phyloP scores from a whole-genome alignment of 2,888 invertebrate genomes.

The Diarsia rubi region DNA sequence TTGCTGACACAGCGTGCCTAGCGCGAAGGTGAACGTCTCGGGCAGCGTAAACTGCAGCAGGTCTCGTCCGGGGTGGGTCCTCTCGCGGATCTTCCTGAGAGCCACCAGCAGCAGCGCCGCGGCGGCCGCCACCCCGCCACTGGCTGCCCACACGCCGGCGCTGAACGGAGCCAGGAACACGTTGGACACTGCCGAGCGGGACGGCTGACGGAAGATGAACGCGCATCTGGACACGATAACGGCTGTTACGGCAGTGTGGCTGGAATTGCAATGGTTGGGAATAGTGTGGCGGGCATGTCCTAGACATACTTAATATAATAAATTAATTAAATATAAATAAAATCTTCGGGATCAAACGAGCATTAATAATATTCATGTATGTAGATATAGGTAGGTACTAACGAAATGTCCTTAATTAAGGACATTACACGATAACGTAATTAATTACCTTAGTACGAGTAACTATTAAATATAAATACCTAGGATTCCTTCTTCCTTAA shows the following conservation, averaged over 20 bases:
- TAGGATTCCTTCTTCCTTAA: neutral
- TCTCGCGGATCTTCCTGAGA: slow-evolving; percentile 45
- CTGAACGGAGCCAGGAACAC: slow-evolving; percentile 92
- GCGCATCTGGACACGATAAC: slow-evolving; percentile 80
- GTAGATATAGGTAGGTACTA: too few relatives aligned
- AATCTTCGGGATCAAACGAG: too few relatives aligned
- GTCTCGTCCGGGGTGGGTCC: slow-evolving; percentile 48
- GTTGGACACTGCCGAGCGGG: slow-evolving; percentile 91
- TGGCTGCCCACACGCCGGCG: slow-evolving; percentile 89
- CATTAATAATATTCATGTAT: too few relatives aligned
- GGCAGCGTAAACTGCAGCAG: slow-evolving; percentile 73
- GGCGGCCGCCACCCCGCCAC: slow-evolving; percentile 69
- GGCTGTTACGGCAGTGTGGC: neutral
- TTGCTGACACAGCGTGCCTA: slow-evolving; percentile 92
- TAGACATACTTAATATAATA: too few relatives aligned
- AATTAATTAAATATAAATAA: too few relatives aligned
- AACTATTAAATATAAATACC: neutral
- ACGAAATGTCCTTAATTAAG: neutral
- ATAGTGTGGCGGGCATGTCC: too few relatives aligned
- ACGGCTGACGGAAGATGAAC: slow-evolving; percentile 92
- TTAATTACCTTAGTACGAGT: neutral
- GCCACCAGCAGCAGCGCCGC: slow-evolving; percentile 71
- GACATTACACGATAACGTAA: neutral
- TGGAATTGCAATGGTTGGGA: too few relatives aligned
- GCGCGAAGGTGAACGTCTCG: slow-evolving; percentile 89